Conservation (phyloP, 1,140 invertebrate species). For the Armadillidium nasatum region DNA sequence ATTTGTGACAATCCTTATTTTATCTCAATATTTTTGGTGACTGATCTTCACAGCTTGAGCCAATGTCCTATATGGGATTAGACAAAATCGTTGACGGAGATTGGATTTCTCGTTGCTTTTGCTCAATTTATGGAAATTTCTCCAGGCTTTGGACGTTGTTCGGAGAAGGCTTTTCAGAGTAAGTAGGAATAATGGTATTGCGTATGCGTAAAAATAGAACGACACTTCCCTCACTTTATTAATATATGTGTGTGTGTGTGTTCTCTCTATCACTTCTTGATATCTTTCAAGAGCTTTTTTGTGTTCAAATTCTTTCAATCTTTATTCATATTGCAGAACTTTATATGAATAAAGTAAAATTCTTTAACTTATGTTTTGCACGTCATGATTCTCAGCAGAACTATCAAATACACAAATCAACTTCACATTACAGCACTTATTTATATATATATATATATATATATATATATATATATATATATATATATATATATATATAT, state of each 20-base stretch:
- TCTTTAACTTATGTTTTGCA: too few species aligned
- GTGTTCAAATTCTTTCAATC: too few species aligned
- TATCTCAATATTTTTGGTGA: background rate
- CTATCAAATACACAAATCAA: too few species aligned
- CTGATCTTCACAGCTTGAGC: background rate
- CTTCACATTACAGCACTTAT: too few species aligned
- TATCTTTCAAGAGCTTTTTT: too few species aligned
- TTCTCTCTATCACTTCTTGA: too few species aligned
- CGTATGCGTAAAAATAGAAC: too few species aligned
- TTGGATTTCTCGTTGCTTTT: background rate
- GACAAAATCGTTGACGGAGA: background rate
- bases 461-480: constrained; percentile 18
- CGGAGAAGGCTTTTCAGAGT: constrained; percentile 8
- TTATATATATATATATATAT: constrained; percentile 3
- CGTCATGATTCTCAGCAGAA: too few species aligned
- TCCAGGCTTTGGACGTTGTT: background rate
- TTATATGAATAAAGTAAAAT: too few species aligned
- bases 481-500: constrained; percentile 14
- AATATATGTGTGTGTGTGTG: background rate
- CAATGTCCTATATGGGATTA: background rate
- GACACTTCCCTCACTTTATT: background rate
- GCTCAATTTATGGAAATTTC: background rate
- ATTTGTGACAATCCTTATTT: too few species aligned
- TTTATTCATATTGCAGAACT: too few species aligned
- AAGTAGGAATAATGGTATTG: background rate